Base-by-base conservation (phyloP, 2,113 vertebrate genomes). In the Mustela nigripes region DNA sequence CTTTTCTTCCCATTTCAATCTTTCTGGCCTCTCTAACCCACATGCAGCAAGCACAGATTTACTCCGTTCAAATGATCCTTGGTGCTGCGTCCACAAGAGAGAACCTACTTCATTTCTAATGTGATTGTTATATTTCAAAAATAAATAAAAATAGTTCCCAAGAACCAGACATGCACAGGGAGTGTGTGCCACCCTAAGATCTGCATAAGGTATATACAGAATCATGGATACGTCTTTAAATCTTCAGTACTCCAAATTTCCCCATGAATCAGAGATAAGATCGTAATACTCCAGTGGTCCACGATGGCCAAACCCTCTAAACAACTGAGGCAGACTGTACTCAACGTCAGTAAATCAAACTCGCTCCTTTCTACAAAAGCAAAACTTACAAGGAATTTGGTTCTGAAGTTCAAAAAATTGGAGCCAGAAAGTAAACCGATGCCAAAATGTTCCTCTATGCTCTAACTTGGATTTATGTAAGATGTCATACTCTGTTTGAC, bases 1-100 rank as follows among this genome's bases (percentile, higher is more conserved):
- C 8, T 39, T 31, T 69, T 39, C 74, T 89, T 73, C 36, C 76
- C 74, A 96, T 97, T 96, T 60, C 63, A 15, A 21, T 76, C 56
- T 33, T 50, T 48, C 88, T 58, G n/a, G 53, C 56, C 63, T 56
- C 39, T 65, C 73, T 21, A 28, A 50, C 53, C 42, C 6, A 15
- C 19, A 26, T 0, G 50, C 3, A 24, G 82, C 1, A 9, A 78
- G 45, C 28, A 22, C 16, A 28, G 50, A 33, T 26, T 63, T n/a
- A 24, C 16, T 36, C 58, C 0, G 18, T 60, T 42, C 9, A 14
- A 80, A 91, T 28, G 26, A 73, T 50, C 80, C 56, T 39, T 21
- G 8, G 69, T 11, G 48, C 16, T 71, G 5, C 3, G 0, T 69
- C 31, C 3, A 15, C 2, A 3, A 18, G 24, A 90, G 53, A 95